Conservation (phyloP, 2,797 vertebrate genomes). For the Clarias platycephalus region DNA sequence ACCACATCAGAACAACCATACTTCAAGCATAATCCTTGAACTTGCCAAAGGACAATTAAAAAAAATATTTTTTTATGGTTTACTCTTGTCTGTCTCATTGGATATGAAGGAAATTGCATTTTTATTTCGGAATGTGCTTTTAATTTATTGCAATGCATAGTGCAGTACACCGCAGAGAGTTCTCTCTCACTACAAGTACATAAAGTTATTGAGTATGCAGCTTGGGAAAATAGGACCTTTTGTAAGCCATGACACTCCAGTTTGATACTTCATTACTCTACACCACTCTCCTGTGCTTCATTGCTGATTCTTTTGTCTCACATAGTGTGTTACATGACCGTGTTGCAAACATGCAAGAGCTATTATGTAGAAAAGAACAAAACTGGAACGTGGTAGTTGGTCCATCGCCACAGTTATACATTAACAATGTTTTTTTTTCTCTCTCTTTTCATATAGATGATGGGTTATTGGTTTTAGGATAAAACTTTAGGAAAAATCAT, state of each 20-base stretch:
- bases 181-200: neutral
- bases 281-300: neutral
- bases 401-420: neutral
- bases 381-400: neutral
- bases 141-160: neutral
- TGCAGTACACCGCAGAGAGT: neutral
- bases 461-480: neutral
- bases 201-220: neutral
- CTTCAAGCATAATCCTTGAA: neutral
- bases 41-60: neutral
- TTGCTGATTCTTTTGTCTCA: neutral
- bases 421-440: neutral
- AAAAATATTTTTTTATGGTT: neutral
- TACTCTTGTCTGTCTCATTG: neutral
- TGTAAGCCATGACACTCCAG: neutral
- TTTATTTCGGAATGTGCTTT: neutral
- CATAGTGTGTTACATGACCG: neutral
- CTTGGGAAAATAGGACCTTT: neutral
- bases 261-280: neutral
- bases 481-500: neutral
- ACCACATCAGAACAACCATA: neutral
- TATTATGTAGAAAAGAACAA: neutral
- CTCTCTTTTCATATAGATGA: no score
- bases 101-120: neutral
- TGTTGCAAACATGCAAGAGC: neutral